These are phyloP conservation scores for Drosophila repletoides DNA, from an alignment of 1,140 invertebrate species.

Conservation along the genomic window DNA sequence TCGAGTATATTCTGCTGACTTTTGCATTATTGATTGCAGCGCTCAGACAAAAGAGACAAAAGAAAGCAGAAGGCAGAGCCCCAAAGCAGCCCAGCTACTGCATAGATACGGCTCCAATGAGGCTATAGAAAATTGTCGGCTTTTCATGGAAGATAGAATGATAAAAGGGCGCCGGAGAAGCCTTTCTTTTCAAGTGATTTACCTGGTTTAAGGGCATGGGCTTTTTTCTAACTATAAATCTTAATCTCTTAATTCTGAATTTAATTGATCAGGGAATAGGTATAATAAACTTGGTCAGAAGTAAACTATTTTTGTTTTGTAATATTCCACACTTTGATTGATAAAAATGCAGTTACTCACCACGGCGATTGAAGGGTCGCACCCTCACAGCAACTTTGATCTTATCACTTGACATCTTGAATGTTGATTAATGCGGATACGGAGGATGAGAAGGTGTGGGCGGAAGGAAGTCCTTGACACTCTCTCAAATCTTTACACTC, in stretches of 20 bases:
- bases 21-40: slow-evolving; percentile 43
- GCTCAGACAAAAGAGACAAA: slow-evolving; percentile 19
- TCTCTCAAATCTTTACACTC: no score
- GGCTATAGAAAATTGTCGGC: not conserved
- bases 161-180: no score
- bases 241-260: no score
- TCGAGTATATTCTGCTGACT: slow-evolving; percentile 29
- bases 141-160: not conserved
- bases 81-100: not conserved
- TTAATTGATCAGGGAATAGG: no score
- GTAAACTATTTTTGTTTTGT: no score
- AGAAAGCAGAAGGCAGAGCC: slow-evolving; percentile 1
- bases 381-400: slow-evolving; percentile 98
- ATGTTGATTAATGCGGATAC: no score
- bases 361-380: slow-evolving; percentile 97
- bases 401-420: slow-evolving; percentile 85
- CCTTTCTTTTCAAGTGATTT: no score
- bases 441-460: no score
- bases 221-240: no score
- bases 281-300: no score
- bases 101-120: not conserved
- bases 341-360: slow-evolving; percentile 87
- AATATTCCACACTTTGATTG: no score
- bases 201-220: no score
- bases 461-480: slow-evolving; percentile 35